Percentiles rank a stretch among this genome's conserved stretches.
phyloP scores from a whole-genome alignment of 2,797 vertebrate species.

The Aratinga solstitialis region DNA sequence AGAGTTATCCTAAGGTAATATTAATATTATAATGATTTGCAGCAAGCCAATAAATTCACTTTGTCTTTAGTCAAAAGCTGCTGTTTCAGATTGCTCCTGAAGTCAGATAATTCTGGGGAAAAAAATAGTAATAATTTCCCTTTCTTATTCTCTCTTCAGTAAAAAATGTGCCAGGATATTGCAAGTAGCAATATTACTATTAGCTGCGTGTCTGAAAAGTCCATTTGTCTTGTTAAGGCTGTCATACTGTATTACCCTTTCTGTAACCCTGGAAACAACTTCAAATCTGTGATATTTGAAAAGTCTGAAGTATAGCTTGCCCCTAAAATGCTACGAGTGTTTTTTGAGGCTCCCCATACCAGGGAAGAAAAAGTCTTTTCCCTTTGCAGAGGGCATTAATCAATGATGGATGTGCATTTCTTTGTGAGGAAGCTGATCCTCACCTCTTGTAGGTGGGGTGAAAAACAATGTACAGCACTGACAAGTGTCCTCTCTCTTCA shows the following conservation, averaged over 20 bases:
- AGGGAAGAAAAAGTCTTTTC: not conserved
- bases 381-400: not conserved
- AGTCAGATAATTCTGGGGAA: not conserved
- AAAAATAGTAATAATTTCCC: not conserved
- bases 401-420: not conserved
- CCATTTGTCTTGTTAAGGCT: conserved; percentile 31
- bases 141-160: not conserved
- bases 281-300: not conserved
- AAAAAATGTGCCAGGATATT: not conserved
- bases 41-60: not conserved
- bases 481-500: not conserved
- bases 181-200: not conserved
- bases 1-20: not conserved
- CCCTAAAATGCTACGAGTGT: not conserved
- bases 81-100: not conserved
- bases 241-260: not conserved
- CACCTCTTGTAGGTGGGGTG: not conserved
- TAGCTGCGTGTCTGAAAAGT: not conserved
- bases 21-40: not conserved
- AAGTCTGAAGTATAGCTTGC: not conserved
- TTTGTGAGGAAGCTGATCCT: not conserved
- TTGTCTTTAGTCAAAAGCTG: not conserved
- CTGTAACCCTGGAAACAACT: conserved; percentile 29
- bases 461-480: not conserved
- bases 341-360: not conserved